phyloP scores from a whole-genome alignment of 2,113 vertebrate genomes.

The Apodemus sylvaticus region DNA sequence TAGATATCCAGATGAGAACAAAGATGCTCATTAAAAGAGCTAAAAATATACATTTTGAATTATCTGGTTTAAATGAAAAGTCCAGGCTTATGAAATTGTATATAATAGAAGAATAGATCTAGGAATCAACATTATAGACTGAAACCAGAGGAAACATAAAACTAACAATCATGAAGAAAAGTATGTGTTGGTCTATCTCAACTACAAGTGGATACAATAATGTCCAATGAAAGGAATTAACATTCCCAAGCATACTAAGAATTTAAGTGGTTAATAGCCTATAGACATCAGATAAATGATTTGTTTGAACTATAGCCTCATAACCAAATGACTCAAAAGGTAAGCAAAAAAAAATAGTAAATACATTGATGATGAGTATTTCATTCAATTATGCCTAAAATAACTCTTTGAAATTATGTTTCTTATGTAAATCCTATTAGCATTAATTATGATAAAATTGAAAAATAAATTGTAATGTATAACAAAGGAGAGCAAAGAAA shows the following conservation, averaged over 20 bases:
- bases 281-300: background rate
- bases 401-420: background rate
- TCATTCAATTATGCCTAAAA: background rate
- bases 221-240: background rate
- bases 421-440: background rate
- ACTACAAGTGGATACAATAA: background rate
- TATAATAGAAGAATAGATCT: background rate
- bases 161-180: background rate
- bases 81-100: too few relatives aligned
- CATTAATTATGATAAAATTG: background rate
- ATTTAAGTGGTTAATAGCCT: background rate
- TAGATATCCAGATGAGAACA: background rate
- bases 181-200: too few relatives aligned
- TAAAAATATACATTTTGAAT: background rate
- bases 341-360: background rate
- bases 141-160: background rate
- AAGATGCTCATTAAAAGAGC: background rate
- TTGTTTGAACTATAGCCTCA: background rate
- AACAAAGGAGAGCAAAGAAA: background rate
- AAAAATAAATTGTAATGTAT: background rate
- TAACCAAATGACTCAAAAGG: background rate
- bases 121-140: background rate
- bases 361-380: background rate
- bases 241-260: background rate
- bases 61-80: background rate